Base-by-base conservation (phyloP, 1,140 invertebrate species). In the Andricus grossulariae region DNA sequence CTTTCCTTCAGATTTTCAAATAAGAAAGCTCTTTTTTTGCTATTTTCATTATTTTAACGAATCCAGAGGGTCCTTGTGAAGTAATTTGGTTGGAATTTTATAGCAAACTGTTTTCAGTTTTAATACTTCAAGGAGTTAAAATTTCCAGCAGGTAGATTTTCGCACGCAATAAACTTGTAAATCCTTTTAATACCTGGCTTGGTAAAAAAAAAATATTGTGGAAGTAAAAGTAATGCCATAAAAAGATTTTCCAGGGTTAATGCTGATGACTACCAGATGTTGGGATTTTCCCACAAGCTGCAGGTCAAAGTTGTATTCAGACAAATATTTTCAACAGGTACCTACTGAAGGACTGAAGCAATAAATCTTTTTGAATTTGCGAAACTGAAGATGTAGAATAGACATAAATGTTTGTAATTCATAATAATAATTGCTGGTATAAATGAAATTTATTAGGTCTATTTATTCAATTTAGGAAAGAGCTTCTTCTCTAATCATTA, bases 231-330 rank as follows among this genome's bases (percentile, higher is more conserved):
- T 66, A 32, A 32, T 16, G n/a, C 15, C 25, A n/a, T 66, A 66
- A 66, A 66, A 66, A 66, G 60, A 66, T 39, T 66, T 45, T 18
- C 15, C 60, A 66, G 60, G 60, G 60, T 66, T 66, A 66, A 66
- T 66, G n/a, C 25, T 66, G 60, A 66, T 39, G 60, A 66, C 60
- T n/a, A 39, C 60, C 60, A 66, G 60, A 66, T 66, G 60, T 45
- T 39, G 60, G 60, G 60, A 66, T 32, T 66, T 66, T 66, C 60
- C 60, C 60, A 66, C 60, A 66, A 32, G 19, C 18, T 16, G 32
- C 57, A 60, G 57, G 57, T 60, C 21, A 25, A 13, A 60, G 25
- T 66, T 15, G 13, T 66, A 32, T 66, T 8, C 15, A 66, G 2
- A 66, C 25, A 32, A 15, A 39, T 8, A 57, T 66, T 66, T 66